phyloP scores from a whole-genome alignment of 2,797 vertebrate genomes.

The Sebastes matsubarae region DNA sequence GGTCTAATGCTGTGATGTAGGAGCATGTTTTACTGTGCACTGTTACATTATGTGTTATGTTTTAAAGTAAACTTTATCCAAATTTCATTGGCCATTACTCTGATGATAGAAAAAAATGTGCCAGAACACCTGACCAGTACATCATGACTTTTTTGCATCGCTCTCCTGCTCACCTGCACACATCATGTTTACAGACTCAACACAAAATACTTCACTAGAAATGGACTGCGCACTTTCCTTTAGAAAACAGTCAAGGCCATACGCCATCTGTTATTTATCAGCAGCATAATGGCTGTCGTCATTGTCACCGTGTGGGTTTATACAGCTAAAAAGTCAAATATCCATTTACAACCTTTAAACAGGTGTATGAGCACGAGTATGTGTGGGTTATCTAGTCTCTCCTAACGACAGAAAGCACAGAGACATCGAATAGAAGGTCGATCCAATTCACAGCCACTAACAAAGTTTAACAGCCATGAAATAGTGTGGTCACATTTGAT shows the following conservation, averaged over 20 bases:
- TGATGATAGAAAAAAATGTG: not conserved
- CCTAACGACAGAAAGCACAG: slow-evolving; percentile 21
- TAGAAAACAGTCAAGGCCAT: slow-evolving; percentile 56
- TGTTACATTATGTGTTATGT: not conserved
- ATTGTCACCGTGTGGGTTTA: slow-evolving; percentile 14
- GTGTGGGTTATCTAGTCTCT: slow-evolving; percentile 10
- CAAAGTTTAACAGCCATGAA: slow-evolving; percentile 25
- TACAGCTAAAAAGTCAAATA: slow-evolving; percentile 17
- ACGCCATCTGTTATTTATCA: slow-evolving; percentile 31
- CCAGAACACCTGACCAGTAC: not conserved
- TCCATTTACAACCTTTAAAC: slow-evolving; percentile 26
- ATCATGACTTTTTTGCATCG: slow-evolving; percentile 1
- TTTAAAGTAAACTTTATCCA: not conserved
- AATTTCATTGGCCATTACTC: not conserved
- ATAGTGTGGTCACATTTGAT: slow-evolving; percentile 25
- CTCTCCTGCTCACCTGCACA: not conserved
- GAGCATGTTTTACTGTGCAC: not conserved
- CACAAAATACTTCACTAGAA: slow-evolving; percentile 2
- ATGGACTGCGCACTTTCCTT: slow-evolving; percentile 10
- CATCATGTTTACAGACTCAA: slow-evolving; percentile 3
- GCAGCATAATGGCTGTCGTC: slow-evolving; percentile 29
- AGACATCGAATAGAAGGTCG: slow-evolving; percentile 7
- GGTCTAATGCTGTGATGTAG: not conserved
- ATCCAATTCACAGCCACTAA: slow-evolving; percentile 27
- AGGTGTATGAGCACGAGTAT: slow-evolving; percentile 28